Conservation (phyloP, 2,797 vertebrate species). For the Artibeus jamaicensis region DNA sequence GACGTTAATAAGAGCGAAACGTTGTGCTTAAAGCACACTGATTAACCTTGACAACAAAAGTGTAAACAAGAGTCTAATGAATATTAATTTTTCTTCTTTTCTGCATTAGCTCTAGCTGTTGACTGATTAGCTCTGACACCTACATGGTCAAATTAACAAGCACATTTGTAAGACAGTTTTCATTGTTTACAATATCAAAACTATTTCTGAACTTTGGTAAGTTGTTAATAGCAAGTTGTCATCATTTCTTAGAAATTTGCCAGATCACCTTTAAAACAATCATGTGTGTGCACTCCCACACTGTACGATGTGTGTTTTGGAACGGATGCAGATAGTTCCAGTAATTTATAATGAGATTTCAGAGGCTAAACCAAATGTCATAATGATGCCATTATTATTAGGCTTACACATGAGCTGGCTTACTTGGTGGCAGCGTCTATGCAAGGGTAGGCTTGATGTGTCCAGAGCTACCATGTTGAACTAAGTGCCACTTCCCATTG, state of each 20-base stretch:
- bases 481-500: slow-evolving; percentile 56
- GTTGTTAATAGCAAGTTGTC: slow-evolving; percentile 33
- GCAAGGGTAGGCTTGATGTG: not conserved
- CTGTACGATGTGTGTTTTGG: not conserved
- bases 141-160: slow-evolving; percentile 71
- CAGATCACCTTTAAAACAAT: not conserved
- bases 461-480: slow-evolving; percentile 58
- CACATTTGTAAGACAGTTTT: slow-evolving; percentile 51
- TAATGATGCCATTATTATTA: slow-evolving; percentile 10
- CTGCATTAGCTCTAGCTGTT: slow-evolving; percentile 64
- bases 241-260: slow-evolving; percentile 30
- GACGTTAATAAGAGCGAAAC: slow-evolving; percentile 68
- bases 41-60: slow-evolving; percentile 76
- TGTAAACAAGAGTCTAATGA: slow-evolving; percentile 74
- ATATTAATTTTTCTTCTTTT: slow-evolving; percentile 76
- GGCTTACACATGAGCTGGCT: slow-evolving; percentile 22
- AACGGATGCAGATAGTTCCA: not conserved
- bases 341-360: slow-evolving; percentile 1
- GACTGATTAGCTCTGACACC: slow-evolving; percentile 74
- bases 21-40: slow-evolving; percentile 68
- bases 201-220: slow-evolving; percentile 37
- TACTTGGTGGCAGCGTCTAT: not conserved
- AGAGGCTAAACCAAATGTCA: not conserved
- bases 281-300: not conserved
- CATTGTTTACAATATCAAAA: slow-evolving; percentile 49